Evolutionary conservation across 1,140 invertebrate genomes (phyloP).

Genomic region (Orussus abietinus): DNA sequence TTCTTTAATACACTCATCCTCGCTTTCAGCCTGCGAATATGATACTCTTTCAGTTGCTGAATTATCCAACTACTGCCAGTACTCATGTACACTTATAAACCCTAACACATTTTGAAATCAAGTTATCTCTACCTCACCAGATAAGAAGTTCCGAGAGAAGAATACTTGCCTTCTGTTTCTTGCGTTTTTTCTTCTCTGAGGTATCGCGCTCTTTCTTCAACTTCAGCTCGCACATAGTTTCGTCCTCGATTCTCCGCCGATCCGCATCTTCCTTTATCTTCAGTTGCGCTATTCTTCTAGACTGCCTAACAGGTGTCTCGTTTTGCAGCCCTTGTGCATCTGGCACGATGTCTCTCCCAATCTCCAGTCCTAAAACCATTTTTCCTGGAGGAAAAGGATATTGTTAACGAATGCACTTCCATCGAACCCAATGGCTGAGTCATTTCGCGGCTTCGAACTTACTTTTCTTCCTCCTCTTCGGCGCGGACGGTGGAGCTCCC

Average conservation of each 20-base stretch:
- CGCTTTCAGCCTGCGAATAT: constrained; percentile 29
- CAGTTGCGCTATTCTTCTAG: constrained; percentile 76
- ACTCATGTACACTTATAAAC: too few relatives aligned
- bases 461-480: constrained; percentile 34
- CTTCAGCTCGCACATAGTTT: constrained; percentile 60
- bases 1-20: constrained; percentile 47
- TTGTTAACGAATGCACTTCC: too few relatives aligned
- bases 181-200: constrained; percentile 41
- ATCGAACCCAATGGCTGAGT: neutral
- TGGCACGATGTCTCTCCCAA: constrained; percentile 47
- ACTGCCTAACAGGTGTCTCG: constrained; percentile 65
- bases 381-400: constrained; percentile 42
- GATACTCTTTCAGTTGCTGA: too few relatives aligned
- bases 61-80: too few relatives aligned
- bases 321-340: constrained; percentile 21
- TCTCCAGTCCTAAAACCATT: constrained; percentile 55
- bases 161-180: constrained; percentile 36
- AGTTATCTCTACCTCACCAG: too few relatives aligned
- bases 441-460: constrained; percentile 9
- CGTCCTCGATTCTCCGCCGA: constrained; percentile 67
- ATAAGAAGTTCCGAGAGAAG: too few relatives aligned
- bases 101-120: too few relatives aligned
- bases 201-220: constrained; percentile 53
- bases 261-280: constrained; percentile 82
- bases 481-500: neutral